A percentile compares a stretch with the other conserved stretches of the same genome.
These are phyloP conservation scores for Drosophila pandora DNA, from an alignment of 1,140 invertebrate species.

Conservation along the genomic window DNA sequence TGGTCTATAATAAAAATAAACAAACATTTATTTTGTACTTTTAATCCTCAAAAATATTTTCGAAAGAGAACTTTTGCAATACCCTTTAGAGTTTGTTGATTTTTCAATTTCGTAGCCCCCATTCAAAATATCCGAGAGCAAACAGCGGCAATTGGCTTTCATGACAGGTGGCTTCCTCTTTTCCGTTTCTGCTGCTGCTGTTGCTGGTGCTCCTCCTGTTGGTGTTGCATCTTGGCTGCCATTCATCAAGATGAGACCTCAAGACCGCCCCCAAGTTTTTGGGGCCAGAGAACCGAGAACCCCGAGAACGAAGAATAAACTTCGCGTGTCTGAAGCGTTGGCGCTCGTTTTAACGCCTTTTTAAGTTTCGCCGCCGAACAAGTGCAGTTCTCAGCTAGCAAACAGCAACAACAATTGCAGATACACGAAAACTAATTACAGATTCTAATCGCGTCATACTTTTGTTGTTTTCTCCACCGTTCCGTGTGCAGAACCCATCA, in stretches of 20 bases:
- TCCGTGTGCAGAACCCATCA: slow-evolving; percentile 75
- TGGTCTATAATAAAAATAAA: too few relatives aligned
- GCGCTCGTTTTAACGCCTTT: slow-evolving; percentile 81
- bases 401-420: slow-evolving; percentile 72
- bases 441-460: slow-evolving; percentile 83
- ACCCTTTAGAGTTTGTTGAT: slow-evolving; percentile 33
- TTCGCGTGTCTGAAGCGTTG: slow-evolving; percentile 69
- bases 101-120: slow-evolving; percentile 40
- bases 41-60: neutral
- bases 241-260: slow-evolving; percentile 58
- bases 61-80: neutral
- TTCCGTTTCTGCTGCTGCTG: slow-evolving; percentile 15
- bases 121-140: slow-evolving; percentile 21
- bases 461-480: slow-evolving; percentile 45
- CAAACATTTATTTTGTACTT: too few relatives aligned
- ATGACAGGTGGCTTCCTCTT: slow-evolving; percentile 53
- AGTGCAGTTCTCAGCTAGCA: slow-evolving; percentile 71
- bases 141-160: slow-evolving; percentile 62
- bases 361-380: slow-evolving; percentile 80
- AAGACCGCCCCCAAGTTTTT: slow-evolving; percentile 46
- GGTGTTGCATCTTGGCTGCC: slow-evolving; percentile 52
- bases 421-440: slow-evolving; percentile 83
- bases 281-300: neutral
- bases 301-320: slow-evolving; percentile 21
- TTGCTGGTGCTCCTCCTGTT: slow-evolving; percentile 20